Conservation (phyloP, 1,140 invertebrate genomes). For the Oedothorax gibbosus region DNA sequence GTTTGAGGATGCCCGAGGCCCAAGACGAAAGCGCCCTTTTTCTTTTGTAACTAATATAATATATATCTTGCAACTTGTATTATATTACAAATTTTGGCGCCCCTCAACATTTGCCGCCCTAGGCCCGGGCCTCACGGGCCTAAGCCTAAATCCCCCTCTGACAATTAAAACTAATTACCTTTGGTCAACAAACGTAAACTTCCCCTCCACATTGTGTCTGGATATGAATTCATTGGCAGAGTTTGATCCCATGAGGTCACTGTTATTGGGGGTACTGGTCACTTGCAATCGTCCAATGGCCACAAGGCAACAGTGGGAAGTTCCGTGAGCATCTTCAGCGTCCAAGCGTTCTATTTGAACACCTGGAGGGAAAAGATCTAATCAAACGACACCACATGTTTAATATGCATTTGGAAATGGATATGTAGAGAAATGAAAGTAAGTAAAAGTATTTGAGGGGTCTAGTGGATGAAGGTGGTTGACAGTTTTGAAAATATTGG, state of each 20-base stretch:
- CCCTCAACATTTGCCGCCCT: too few species aligned
- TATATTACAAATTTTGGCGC: too few species aligned
- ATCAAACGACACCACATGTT: conserved; percentile 57
- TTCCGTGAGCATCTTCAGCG: conserved; percentile 77
- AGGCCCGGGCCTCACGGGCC: too few species aligned
- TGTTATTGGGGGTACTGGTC: conserved; percentile 93
- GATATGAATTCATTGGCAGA: conserved; percentile 93
- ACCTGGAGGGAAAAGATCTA: conserved; percentile 69
- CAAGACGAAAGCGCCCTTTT: too few species aligned
- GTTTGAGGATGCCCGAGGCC: too few species aligned
- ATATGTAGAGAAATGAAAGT: too few species aligned
- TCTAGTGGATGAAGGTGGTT: too few species aligned
- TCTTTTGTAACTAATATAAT: too few species aligned
- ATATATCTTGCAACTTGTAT: too few species aligned
- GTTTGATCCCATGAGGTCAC: conserved; percentile 86
- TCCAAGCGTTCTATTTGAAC: conserved; percentile 84
- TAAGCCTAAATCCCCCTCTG: too few species aligned
- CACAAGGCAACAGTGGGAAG: conserved; percentile 94
- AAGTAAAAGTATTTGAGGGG: too few species aligned
- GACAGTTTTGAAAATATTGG: too few species aligned
- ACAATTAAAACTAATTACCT: conserved; percentile 73
- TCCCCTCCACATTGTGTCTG: conserved; percentile 92
- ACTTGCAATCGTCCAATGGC: conserved; percentile 97
- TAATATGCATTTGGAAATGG: conserved; percentile 9
- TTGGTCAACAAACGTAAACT: conserved; percentile 99